These are phyloP conservation scores for Ammospiza nelsoni DNA, from an alignment of 2,113 vertebrate species.

Conservation along the genomic window DNA sequence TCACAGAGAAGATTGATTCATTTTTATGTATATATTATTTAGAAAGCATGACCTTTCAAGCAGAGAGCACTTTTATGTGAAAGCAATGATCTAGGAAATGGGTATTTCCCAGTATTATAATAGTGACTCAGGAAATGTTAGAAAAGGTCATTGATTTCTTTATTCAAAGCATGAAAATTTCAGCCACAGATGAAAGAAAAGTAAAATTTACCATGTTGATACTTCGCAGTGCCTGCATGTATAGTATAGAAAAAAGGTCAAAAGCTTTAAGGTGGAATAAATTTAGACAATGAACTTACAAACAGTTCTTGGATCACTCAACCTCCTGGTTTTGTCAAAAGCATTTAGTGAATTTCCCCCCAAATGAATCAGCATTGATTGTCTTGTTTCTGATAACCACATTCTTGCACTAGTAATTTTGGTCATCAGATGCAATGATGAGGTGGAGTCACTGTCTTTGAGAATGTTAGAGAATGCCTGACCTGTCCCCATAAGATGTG, in stretches of 20 bases:
- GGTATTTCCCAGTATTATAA: neutral
- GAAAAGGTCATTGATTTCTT: neutral
- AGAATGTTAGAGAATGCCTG: neutral
- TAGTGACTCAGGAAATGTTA: neutral
- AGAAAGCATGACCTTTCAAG: neutral
- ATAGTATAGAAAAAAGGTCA: neutral
- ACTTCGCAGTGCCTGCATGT: neutral
- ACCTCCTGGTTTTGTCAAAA: neutral
- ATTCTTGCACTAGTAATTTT: neutral
- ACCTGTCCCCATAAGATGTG: neutral
- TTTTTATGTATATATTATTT: neutral
- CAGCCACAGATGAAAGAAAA: neutral
- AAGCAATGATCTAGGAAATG: neutral
- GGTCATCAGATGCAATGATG: neutral
- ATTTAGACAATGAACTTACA: neutral
- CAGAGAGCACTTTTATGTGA: neutral
- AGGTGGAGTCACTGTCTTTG: neutral
- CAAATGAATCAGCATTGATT: neutral
- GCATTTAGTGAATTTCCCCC: neutral
- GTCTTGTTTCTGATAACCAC: neutral
- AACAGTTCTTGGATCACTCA: neutral
- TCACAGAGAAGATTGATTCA: neutral
- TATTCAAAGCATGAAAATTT: neutral
- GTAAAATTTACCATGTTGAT: neutral
- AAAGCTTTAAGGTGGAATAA: neutral